Evolutionary conservation across 2,888 invertebrate species (phyloP).

Genomic region (Pollenia griseotomentosa): DNA sequence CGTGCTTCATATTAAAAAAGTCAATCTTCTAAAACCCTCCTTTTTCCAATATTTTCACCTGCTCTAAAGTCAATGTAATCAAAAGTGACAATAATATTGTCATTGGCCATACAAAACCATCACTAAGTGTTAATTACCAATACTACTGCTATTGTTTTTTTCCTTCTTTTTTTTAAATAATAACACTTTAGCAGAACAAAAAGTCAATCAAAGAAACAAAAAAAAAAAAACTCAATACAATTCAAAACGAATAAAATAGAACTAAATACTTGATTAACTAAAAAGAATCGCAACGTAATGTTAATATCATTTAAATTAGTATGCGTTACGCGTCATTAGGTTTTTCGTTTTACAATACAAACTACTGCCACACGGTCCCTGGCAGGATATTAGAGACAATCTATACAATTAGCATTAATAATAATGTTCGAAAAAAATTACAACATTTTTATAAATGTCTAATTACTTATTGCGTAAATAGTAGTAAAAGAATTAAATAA

Average conservation of each 20-base stretch:
- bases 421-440: conserved; percentile 52
- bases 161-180: conserved; percentile 53
- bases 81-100: conserved; percentile 72
- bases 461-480: conserved; percentile 66
- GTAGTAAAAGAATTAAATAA: conserved; percentile 10
- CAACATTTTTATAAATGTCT: conserved; percentile 33
- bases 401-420: conserved; percentile 63
- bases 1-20: conserved; percentile 70
- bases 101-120: conserved; percentile 68
- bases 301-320: conserved; percentile 73
- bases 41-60: neutral
- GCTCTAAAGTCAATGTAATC: conserved; percentile 43
- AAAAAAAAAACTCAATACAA: conserved; percentile 19
- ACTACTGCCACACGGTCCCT: conserved; percentile 15
- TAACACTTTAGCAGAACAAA: conserved; percentile 58
- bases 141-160: conserved; percentile 28
- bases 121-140: conserved; percentile 71
- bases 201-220: conserved; percentile 66
- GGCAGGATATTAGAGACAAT: conserved; percentile 70
- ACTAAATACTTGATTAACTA: conserved; percentile 51
- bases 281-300: conserved; percentile 60
- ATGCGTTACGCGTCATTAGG: conserved; percentile 74
- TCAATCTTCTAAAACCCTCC: conserved; percentile 42
- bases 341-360: conserved; percentile 34
- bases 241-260: conserved; percentile 48